These are phyloP conservation scores for Tenthredo amoena DNA, from an alignment of 2,888 invertebrate genomes.

Conservation along the genomic window DNA sequence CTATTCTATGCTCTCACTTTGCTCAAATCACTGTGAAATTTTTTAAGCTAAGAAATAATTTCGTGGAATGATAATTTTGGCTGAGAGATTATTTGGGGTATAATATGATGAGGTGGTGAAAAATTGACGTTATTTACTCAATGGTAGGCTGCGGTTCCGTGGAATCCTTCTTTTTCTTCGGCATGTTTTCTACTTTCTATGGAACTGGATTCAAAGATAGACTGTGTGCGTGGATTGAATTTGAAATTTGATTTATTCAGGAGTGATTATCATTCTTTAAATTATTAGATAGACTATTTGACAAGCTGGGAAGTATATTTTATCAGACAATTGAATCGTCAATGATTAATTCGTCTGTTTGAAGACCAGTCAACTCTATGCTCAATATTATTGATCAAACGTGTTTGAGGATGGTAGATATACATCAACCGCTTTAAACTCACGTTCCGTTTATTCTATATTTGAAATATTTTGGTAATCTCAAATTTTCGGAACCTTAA, in stretches of 20 bases:
- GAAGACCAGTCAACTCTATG: background rate
- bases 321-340: constrained; percentile 12
- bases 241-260: background rate
- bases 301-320: background rate
- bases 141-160: constrained; percentile 6
- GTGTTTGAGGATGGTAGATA: background rate
- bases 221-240: background rate
- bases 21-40: background rate
- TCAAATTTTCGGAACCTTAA: background rate
- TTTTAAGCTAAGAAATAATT: background rate
- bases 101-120: background rate
- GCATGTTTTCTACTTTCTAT: constrained; percentile 15
- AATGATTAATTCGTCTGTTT: constrained; percentile 10
- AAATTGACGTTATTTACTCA: constrained; percentile 34
- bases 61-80: background rate
- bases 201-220: background rate
- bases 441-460: background rate
- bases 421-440: background rate
- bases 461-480: background rate
- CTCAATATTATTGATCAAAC: constrained; percentile 40
- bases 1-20: background rate
- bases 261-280: background rate
- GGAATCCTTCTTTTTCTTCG: constrained; percentile 41
- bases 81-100: background rate
- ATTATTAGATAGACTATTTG: background rate